phyloP scores from a whole-genome alignment of 2,113 vertebrate genomes.

The Oreochromis tanganicae region DNA sequence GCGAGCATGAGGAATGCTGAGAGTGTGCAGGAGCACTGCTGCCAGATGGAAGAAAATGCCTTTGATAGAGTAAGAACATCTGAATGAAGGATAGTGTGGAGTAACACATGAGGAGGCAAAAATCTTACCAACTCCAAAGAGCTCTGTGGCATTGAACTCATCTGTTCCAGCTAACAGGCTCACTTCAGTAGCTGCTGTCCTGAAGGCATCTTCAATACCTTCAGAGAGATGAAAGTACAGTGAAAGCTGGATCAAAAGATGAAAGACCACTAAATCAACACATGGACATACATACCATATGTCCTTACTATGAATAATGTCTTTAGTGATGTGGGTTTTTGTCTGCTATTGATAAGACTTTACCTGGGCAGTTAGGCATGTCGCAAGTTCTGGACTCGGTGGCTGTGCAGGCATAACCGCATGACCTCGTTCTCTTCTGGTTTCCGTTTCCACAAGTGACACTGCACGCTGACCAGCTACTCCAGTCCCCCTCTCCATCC shows the following conservation, averaged over 20 bases:
- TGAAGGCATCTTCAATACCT: constrained; percentile 97
- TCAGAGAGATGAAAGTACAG: constrained; percentile 8
- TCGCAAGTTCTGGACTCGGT: constrained; percentile 94
- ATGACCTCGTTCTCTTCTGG: constrained; percentile 90
- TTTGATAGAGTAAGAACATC: constrained; percentile 27
- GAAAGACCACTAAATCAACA: neutral
- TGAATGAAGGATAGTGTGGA: constrained; percentile 14
- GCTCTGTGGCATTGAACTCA: constrained; percentile 93
- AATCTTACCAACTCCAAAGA: constrained; percentile 93
- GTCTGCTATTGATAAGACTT: neutral
- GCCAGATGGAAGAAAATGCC: constrained; percentile 34
- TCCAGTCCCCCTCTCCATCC: constrained; percentile 94
- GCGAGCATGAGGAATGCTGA: constrained; percentile 34
- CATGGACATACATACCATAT: neutral
- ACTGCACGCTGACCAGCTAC: constrained; percentile 87
- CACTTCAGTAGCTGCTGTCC: constrained; percentile 93
- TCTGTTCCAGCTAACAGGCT: constrained; percentile 91
- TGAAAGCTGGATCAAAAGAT: constrained; percentile 1
- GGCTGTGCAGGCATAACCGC: constrained; percentile 91
- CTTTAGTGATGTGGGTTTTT: neutral
- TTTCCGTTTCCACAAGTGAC: constrained; percentile 89
- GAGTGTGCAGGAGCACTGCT: constrained; percentile 9
- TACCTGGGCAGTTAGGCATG: constrained; percentile 89
- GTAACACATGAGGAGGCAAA: neutral
- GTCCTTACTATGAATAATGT: neutral